A percentile compares a stretch with the other conserved stretches of the same genome.
These are phyloP conservation scores for Pseudolaguvia tuberculata DNA, from an alignment of 2,113 vertebrate species.

Conservation along the genomic window DNA sequence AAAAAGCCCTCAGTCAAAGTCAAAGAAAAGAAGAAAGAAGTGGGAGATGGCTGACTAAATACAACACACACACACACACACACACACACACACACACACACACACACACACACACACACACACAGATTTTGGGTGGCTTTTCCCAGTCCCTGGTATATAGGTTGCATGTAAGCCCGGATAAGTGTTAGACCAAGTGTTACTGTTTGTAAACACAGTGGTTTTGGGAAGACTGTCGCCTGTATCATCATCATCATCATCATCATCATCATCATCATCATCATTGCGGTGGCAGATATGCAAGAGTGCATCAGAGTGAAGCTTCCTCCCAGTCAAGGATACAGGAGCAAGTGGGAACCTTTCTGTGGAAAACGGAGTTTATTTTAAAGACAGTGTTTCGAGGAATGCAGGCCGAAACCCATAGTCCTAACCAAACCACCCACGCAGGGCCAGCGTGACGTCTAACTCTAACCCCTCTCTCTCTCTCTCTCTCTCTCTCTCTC, in stretches of 20 bases:
- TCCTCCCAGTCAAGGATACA: constrained; percentile 19
- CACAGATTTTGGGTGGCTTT: constrained; percentile 21
- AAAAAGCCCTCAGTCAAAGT: constrained; percentile 63
- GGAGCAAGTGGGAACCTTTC: constrained; percentile 17
- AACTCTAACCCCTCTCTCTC: constrained; percentile 5
- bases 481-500: constrained; percentile 2
- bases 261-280: not conserved
- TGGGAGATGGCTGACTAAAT: constrained; percentile 54
- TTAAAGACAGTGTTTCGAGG: constrained; percentile 27
- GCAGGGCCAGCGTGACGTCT: constrained; percentile 34
- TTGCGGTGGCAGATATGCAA: not conserved
- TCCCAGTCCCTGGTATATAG: constrained; percentile 24
- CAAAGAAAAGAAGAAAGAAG: constrained; percentile 68
- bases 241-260: not conserved
- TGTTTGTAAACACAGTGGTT: not conserved
- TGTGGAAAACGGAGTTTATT: constrained; percentile 28
- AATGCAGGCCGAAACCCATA: constrained; percentile 31
- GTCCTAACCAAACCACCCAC: constrained; percentile 38
- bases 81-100: not conserved
- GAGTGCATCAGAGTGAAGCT: constrained; percentile 15
- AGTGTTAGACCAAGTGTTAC: not conserved
- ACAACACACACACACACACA: not conserved
- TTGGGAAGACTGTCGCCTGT: not conserved
- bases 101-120: not conserved
- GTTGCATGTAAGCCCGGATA: not conserved